These are phyloP conservation scores for Apogon hyalosoma DNA, from an alignment of 2,797 vertebrate genomes.

Conservation along the genomic window DNA sequence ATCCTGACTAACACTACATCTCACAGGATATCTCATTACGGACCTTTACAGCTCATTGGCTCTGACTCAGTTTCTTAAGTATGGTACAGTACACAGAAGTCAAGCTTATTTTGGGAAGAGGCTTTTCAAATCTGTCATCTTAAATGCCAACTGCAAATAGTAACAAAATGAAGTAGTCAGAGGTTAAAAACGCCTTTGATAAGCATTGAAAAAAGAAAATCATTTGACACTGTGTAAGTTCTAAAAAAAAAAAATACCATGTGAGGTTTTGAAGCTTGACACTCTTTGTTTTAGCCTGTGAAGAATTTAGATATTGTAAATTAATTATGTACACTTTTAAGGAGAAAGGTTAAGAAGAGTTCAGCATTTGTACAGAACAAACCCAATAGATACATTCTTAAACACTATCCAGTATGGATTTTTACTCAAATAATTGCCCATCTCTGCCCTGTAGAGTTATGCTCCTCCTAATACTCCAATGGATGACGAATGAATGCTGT, in stretches of 20 bases:
- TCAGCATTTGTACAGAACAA: slow-evolving; percentile 14
- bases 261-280: background rate
- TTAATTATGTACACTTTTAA: slow-evolving; percentile 15
- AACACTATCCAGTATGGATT: slow-evolving; percentile 34
- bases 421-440: slow-evolving; percentile 48
- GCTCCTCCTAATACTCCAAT: slow-evolving; percentile 34
- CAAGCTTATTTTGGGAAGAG: slow-evolving; percentile 74
- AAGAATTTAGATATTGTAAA: slow-evolving; percentile 14
- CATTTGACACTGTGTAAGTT: slow-evolving; percentile 51
- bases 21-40: slow-evolving; percentile 71
- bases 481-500: slow-evolving; percentile 72
- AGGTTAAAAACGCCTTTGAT: slow-evolving; percentile 66
- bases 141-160: slow-evolving; percentile 65
- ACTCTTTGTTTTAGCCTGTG: slow-evolving; percentile 24
- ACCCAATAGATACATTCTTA: slow-evolving; percentile 9
- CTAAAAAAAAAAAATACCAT: background rate
- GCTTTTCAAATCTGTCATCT: slow-evolving; percentile 72
- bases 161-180: slow-evolving; percentile 63
- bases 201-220: slow-evolving; percentile 55
- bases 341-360: background rate
- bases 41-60: slow-evolving; percentile 73
- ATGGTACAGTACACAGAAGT: slow-evolving; percentile 63
- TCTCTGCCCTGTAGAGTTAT: slow-evolving; percentile 39
- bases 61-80: slow-evolving; percentile 70
- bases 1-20: slow-evolving; percentile 71